Conservation (phyloP, 2,888 invertebrate genomes). For the Rotaria sp. region DNA sequence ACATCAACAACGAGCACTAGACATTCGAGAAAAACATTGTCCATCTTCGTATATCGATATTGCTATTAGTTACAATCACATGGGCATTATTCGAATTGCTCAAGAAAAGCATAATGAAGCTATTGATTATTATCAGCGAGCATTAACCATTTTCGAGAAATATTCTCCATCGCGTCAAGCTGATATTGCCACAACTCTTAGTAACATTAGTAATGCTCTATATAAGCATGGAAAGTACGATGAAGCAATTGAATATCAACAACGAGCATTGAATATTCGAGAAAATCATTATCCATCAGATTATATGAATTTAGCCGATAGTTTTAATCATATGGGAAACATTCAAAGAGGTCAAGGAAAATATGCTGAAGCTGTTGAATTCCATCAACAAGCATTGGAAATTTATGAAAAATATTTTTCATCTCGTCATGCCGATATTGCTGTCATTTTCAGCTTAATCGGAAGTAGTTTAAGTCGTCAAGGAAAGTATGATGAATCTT, state of each 20-base stretch:
- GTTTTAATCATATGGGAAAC: neutral
- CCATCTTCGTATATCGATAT: neutral
- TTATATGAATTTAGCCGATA: neutral
- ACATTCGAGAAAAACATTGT: neutral
- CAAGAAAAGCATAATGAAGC: neutral
- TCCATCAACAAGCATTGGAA: neutral
- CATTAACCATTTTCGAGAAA: neutral
- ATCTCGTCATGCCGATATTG: neutral
- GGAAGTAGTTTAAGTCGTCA: neutral
- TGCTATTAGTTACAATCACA: neutral
- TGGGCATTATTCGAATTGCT: neutral
- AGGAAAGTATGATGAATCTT: neutral
- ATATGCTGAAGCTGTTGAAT: neutral
- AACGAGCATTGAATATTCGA: neutral
- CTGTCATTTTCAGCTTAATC: neutral
- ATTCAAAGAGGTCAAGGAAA: neutral
- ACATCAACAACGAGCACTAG: neutral
- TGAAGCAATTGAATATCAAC: neutral
- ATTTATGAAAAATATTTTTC: neutral
- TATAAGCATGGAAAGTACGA: neutral
- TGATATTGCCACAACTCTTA: neutral
- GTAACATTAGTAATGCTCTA: neutral
- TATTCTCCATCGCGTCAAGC: neutral
- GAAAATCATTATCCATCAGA: neutral
- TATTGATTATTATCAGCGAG: neutral